Evolutionary conservation across 92 coral and sea anemone species (phyloP).

Genomic region (Micromussa lordhowensis): DNA sequence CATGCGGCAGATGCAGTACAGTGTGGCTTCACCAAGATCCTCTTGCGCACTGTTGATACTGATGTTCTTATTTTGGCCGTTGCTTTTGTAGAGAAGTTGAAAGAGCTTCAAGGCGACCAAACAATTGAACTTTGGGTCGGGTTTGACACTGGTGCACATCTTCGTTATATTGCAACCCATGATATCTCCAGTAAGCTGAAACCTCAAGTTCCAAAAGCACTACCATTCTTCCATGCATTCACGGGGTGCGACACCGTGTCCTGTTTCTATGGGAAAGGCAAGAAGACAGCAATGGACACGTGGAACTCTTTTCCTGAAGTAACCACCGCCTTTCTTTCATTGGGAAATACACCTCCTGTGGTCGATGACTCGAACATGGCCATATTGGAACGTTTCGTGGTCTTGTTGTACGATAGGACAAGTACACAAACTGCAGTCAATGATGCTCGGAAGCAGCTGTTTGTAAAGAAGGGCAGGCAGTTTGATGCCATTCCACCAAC

Average conservation of each 20-base stretch:
- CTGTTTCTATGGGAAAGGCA: constrained; percentile 70
- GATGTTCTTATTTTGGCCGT: constrained; percentile 55
- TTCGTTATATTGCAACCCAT: constrained; percentile 69
- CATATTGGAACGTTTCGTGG: constrained; percentile 56
- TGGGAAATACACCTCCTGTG: too few relatives aligned
- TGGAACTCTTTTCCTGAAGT: constrained; percentile 76
- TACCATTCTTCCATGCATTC: too few relatives aligned
- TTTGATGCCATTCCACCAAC: too few relatives aligned
- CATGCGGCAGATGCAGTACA: constrained; percentile 43
- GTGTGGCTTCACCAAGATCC: constrained; percentile 18
- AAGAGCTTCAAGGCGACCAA: too few relatives aligned
- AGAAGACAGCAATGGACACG: constrained; percentile 73
- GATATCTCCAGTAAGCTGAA: constrained; percentile 45
- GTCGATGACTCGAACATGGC: constrained; percentile 60
- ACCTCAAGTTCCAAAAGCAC: too few relatives aligned
- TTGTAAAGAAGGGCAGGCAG: constrained; percentile 68
- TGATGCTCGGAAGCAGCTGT: constrained; percentile 67
- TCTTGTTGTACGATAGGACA: constrained; percentile 63
- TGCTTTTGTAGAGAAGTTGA: too few relatives aligned
- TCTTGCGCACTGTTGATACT: constrained; percentile 33
- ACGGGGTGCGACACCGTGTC: too few relatives aligned
- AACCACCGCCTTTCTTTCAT: too few relatives aligned
- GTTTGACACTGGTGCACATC: constrained; percentile 59
- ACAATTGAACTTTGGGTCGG: too few relatives aligned
- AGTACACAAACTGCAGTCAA: constrained; percentile 50